Conservation (phyloP, 2,797 vertebrate species). For the Takifugu rubripes region DNA sequence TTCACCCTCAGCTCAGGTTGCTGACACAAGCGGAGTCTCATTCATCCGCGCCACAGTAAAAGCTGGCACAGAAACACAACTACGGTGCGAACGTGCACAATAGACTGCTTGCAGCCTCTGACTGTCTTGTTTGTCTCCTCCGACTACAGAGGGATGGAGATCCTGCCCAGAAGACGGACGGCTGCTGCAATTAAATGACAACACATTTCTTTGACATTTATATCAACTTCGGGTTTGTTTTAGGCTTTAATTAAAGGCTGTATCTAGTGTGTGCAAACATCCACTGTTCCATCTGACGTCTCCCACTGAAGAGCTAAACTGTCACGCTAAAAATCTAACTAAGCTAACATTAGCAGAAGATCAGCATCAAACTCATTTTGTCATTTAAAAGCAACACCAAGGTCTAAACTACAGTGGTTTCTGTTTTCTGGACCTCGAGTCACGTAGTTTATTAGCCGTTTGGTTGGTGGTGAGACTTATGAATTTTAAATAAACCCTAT, state of each 20-base stretch:
- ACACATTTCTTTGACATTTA: slow-evolving; percentile 15
- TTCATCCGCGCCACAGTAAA: not conserved
- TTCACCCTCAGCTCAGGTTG: slow-evolving; percentile 24
- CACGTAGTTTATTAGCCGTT: no score
- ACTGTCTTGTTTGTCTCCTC: slow-evolving; percentile 4
- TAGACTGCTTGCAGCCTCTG: slow-evolving; percentile 6
- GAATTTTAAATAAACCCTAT: no score
- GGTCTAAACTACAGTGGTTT: no score
- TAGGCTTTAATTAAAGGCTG: slow-evolving; percentile 40
- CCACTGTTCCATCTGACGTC: slow-evolving; percentile 4
- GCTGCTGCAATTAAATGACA: slow-evolving; percentile 1
- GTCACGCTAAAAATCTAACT: no score
- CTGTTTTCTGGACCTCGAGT: no score
- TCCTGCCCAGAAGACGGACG: slow-evolving; percentile 9
- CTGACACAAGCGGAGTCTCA: slow-evolving; percentile 7
- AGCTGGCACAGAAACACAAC: slow-evolving; percentile 4
- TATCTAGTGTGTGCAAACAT: not conserved
- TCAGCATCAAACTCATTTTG: no score
- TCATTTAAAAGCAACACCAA: no score
- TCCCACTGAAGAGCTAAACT: not conserved
- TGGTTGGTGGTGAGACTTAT: no score
- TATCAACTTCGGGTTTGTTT: slow-evolving; percentile 11
- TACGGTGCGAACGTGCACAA: slow-evolving; percentile 7
- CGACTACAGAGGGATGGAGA: slow-evolving; percentile 1
- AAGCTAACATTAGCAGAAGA: no score